Conservation (phyloP, 2,888 invertebrate species). For the Leptinotarsa juncta region DNA sequence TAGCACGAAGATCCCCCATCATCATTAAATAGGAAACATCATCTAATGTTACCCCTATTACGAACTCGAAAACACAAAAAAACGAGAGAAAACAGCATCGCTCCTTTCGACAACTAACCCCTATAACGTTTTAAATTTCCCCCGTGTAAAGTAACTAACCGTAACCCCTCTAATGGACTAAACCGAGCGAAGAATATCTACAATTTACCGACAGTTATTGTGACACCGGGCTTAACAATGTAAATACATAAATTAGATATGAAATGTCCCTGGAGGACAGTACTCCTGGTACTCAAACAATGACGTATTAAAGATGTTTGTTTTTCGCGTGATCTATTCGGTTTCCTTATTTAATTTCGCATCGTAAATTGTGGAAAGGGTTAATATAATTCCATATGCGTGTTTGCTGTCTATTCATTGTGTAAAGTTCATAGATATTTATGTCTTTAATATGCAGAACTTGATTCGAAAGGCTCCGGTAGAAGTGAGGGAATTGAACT, state of each 20-base stretch:
- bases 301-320: conserved; percentile 46
- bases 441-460: conserved; percentile 33
- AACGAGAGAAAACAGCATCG: conserved; percentile 42
- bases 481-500: not conserved
- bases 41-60: conserved; percentile 22
- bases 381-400: conserved; percentile 43
- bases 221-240: conserved; percentile 40
- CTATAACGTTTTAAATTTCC: conserved; percentile 54
- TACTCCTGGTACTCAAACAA: conserved; percentile 52
- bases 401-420: conserved; percentile 40
- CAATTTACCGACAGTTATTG: conserved; percentile 39
- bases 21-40: conserved; percentile 25
- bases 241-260: conserved; percentile 56
- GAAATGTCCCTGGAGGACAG: conserved; percentile 50
- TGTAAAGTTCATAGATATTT: conserved; percentile 36
- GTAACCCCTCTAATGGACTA: conserved; percentile 52
- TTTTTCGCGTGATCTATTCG: conserved; percentile 45
- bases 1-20: not conserved
- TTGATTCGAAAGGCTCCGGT: not conserved
- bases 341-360: conserved; percentile 50
- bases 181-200: conserved; percentile 41
- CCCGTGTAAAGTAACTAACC: conserved; percentile 48
- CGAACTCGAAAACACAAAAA: conserved; percentile 34
- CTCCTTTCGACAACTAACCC: conserved; percentile 53
- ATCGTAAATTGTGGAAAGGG: conserved; percentile 51